Evolutionary conservation across 2,888 invertebrate species (phyloP).

Genomic region (Stenichneumon culpator): DNA sequence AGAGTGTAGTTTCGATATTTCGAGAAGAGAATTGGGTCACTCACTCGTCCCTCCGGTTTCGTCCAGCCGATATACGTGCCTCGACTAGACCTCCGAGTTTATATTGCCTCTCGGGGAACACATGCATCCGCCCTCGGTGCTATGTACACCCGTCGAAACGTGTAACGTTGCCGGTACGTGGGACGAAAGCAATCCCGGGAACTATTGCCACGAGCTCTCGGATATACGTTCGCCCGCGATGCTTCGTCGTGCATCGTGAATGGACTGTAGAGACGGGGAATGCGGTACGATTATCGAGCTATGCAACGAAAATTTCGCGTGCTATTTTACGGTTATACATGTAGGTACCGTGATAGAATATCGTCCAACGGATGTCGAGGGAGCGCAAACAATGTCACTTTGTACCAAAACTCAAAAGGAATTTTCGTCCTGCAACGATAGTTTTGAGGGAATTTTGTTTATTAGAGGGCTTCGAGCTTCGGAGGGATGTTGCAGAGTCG

Average conservation of each 20-base stretch:
- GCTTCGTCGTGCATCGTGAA: background rate
- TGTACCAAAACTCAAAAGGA: background rate
- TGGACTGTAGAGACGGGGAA: background rate
- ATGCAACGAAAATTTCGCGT: background rate
- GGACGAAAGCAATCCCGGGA: constrained; percentile 20
- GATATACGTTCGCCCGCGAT: background rate
- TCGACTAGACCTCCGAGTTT: background rate
- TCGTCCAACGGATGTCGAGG: background rate
- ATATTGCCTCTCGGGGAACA: background rate
- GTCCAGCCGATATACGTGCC: constrained; percentile 19
- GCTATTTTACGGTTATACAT: background rate
- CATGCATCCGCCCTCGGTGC: constrained; percentile 2
- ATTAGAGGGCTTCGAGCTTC: background rate
- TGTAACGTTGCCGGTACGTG: constrained; percentile 9
- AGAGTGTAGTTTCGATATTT: constrained; percentile 35
- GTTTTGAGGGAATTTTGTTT: background rate
- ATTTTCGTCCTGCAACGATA: background rate
- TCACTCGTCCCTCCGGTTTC: background rate
- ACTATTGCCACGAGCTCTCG: background rate
- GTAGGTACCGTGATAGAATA: background rate
- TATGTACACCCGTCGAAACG: constrained; percentile 1
- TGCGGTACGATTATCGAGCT: constrained; percentile 7
- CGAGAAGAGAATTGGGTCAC: constrained; percentile 53
- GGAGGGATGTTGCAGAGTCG: background rate
- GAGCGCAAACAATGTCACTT: background rate